Percentiles rank a stretch among this genome's conserved stretches.
phyloP scores from a whole-genome alignment of 2,797 vertebrate species.

The Naso thynnoides region DNA sequence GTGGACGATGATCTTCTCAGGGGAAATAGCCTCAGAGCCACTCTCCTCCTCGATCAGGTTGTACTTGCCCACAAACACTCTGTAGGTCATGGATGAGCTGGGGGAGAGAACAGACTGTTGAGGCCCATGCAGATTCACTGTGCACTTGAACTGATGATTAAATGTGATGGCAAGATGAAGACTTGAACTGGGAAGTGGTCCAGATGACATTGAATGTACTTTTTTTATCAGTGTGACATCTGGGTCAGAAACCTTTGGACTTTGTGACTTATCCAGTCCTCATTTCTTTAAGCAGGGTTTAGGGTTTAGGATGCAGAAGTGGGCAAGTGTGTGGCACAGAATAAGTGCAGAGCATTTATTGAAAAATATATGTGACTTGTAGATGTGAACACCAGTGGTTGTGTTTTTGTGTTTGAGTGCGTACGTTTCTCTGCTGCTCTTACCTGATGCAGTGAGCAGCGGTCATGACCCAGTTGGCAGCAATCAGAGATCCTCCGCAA shows the following conservation, averaged over 20 bases:
- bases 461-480: slow-evolving; percentile 89
- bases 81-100: slow-evolving; percentile 76
- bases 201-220: slow-evolving; percentile 12
- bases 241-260: slow-evolving; percentile 7
- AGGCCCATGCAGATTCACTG: slow-evolving; percentile 16
- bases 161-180: background rate
- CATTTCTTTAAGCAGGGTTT: slow-evolving; percentile 3
- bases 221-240: background rate
- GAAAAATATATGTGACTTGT: slow-evolving; percentile 4
- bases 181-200: slow-evolving; percentile 4
- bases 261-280: background rate
- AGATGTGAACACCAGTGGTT: background rate
- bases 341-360: background rate
- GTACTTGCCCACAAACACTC: slow-evolving; percentile 85
- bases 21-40: slow-evolving; percentile 78
- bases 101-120: slow-evolving; percentile 26
- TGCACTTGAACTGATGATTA: slow-evolving; percentile 28
- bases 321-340: background rate
- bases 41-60: slow-evolving; percentile 81
- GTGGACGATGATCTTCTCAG: slow-evolving; percentile 85
- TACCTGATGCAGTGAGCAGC: slow-evolving; percentile 90
- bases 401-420: slow-evolving; percentile 30
- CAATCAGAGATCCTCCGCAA: slow-evolving; percentile 87
- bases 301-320: slow-evolving; percentile 3
- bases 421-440: slow-evolving; percentile 30